Base-by-base conservation (phyloP, 2,113 vertebrate species). In the Steatornis caripensis region DNA sequence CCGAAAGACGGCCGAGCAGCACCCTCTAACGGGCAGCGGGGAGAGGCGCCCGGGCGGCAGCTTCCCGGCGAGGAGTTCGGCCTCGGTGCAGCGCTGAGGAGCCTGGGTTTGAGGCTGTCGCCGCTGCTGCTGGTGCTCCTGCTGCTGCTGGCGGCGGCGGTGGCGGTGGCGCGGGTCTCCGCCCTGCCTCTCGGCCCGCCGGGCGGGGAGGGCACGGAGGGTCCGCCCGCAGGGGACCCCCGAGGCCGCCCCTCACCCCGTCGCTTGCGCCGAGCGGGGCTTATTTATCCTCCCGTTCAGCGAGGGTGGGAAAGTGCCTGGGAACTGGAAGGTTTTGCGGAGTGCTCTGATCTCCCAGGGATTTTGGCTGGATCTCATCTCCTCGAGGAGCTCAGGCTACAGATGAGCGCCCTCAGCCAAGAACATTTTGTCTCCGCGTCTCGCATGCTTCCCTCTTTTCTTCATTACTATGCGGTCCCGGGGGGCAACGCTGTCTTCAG, bases 391-490 rank as follows among this genome's bases (percentile, higher is more conserved):
- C 46, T 53, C 29, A 1, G 3, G 86, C 34, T 36, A 7, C 70
- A 62, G 77, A 74, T 6, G 21, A 41, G 22, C 4, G 8, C 55
- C 27, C 29, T 48, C 49, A 36, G 78, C 89, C 93, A 79, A 91
- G 93, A 87, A 89, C 84, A 84, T 92, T 87, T 62, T 84, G 76
- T 96, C 69, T 89, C 68, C 1, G 2, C 13, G 13, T 81, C 71
- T 86, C 29, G 8, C 41, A 15, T 30, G 26, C 41, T 88, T 90
- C 32, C n/a, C 3, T 32, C 46, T 84, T 81, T 53, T 10, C 37
- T 62, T 58, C 36, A 0, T 8, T n/a, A 62, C 49, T 0, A 1
- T 13, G 39, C 1, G 0, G 77, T 53, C 64, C 64, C 12, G 1
- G 32, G 27, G 36, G 34, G 19, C 65, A 43, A 16, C 2, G 20